Conservation (phyloP, 2,113 vertebrate species). For the Alethe diademata region DNA sequence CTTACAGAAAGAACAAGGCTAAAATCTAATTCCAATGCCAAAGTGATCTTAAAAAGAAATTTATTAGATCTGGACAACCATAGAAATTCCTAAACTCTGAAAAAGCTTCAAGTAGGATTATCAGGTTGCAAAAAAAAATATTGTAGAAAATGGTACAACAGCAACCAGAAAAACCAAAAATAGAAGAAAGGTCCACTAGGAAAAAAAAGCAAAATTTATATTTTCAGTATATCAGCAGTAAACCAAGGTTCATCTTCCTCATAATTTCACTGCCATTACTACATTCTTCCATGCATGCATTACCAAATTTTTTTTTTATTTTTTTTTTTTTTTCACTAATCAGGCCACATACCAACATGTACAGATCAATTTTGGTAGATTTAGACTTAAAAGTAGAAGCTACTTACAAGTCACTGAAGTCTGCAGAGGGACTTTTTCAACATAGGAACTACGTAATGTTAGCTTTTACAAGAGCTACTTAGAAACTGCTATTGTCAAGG, state of each 20-base stretch:
- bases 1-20: neutral
- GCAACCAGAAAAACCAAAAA: neutral
- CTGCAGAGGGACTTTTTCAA: neutral
- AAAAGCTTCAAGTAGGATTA: neutral
- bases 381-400: neutral
- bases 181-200: neutral
- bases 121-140: neutral
- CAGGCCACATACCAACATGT: neutral
- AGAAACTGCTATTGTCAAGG: neutral
- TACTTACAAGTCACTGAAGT: neutral
- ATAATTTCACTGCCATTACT: neutral
- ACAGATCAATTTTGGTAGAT: neutral
- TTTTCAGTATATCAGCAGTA: neutral
- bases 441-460: neutral
- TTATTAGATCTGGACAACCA: neutral
- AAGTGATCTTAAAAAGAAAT: neutral
- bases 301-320: neutral
- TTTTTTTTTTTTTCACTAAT: neutral
- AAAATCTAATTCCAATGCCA: neutral
- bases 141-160: neutral
- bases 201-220: neutral
- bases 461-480: neutral
- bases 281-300: neutral
- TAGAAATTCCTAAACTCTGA: neutral
- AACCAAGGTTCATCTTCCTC: neutral